Percentiles rank a stretch among this genome's conserved stretches.
phyloP scores from a whole-genome alignment of 2,888 invertebrate genomes.

The Macaria notata region DNA sequence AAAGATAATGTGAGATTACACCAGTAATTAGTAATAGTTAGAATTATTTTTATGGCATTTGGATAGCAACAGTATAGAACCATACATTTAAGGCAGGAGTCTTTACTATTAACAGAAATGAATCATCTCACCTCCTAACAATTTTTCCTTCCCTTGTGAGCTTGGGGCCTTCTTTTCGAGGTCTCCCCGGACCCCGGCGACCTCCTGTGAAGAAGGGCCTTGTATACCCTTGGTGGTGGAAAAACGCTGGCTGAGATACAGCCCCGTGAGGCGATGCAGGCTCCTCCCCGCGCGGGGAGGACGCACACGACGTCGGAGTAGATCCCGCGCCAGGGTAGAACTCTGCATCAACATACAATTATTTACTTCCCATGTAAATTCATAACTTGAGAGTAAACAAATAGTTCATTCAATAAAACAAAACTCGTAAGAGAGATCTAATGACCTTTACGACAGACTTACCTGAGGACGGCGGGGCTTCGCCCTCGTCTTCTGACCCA shows the following conservation, averaged over 20 bases:
- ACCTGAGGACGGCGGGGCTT: constrained; percentile 82
- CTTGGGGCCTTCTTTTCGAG: constrained; percentile 87
- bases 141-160: constrained; percentile 75
- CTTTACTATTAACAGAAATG: background rate
- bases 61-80: too few species aligned
- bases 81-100: background rate
- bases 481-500: constrained; percentile 88
- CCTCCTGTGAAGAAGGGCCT: constrained; percentile 79
- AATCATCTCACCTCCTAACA: constrained; percentile 63
- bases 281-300: constrained; percentile 83
- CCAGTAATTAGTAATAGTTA: too few species aligned
- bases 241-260: constrained; percentile 65
- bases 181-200: constrained; percentile 89
- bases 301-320: constrained; percentile 84
- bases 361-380: too few species aligned
- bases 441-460: constrained; percentile 44
- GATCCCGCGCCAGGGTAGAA: constrained; percentile 85
- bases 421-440: too few species aligned
- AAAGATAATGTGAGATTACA: too few species aligned
- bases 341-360: constrained; percentile 36
- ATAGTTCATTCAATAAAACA: too few species aligned
- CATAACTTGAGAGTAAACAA: too few species aligned
- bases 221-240: constrained; percentile 71
- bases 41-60: too few species aligned
- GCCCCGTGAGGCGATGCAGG: constrained; percentile 83